Percentiles rank a stretch among this genome's conserved stretches.
Evolutionary conservation across 2,113 vertebrate genomes (phyloP).

Genomic region (Bos javanicus): DNA sequence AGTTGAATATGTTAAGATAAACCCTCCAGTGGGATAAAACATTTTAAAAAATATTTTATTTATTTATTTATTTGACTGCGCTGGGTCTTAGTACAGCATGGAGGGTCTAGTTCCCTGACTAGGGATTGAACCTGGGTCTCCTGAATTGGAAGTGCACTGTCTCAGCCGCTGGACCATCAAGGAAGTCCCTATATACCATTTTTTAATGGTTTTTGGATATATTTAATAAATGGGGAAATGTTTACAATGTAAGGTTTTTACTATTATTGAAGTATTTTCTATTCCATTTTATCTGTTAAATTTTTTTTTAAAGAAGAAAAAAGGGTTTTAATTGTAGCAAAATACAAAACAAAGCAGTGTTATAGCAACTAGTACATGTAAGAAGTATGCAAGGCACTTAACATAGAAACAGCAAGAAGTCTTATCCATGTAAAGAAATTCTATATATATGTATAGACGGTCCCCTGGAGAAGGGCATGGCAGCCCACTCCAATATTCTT

Average conservation of each 20-base stretch:
- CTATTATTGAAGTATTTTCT: neutral
- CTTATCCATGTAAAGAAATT: neutral
- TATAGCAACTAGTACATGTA: neutral
- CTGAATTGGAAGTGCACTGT: neutral
- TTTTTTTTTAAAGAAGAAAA: neutral
- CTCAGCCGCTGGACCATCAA: neutral
- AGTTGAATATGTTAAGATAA: neutral
- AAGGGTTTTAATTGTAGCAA: neutral
- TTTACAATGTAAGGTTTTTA: constrained; percentile 21
- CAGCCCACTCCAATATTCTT: neutral
- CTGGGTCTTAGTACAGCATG: neutral
- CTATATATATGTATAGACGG: neutral
- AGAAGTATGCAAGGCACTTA: neutral
- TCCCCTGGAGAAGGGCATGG: neutral
- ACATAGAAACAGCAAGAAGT: neutral
- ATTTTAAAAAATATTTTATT: neutral
- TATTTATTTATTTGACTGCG: neutral
- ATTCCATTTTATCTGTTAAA: neutral
- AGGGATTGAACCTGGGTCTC: neutral
- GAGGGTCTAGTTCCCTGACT: neutral
- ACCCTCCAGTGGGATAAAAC: neutral
- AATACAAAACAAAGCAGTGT: neutral
- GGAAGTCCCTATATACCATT: neutral
- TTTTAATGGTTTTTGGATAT: neutral
- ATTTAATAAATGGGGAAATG: neutral